These are phyloP conservation scores for Tonatia bakeri DNA, from an alignment of 2,113 vertebrate genomes.

Conservation along the genomic window DNA sequence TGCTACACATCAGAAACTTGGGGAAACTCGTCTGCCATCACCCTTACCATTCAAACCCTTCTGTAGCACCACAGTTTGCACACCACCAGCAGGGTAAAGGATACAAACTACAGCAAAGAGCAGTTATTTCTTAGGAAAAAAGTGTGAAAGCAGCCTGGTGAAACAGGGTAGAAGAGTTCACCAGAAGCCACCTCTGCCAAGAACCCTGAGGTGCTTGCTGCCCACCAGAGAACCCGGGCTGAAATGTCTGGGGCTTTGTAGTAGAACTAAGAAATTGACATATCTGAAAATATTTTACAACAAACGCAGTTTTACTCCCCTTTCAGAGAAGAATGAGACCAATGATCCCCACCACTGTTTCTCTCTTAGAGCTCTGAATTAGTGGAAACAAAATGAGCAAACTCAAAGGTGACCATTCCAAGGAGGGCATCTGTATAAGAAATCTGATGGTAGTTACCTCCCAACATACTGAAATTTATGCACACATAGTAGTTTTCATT, in stretches of 20 bases:
- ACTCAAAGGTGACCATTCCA: neutral
- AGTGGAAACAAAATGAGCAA: neutral
- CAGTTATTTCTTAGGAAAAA: neutral
- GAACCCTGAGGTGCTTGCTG: neutral
- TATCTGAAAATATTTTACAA: constrained; percentile 7
- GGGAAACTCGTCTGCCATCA: neutral
- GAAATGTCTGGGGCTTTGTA: neutral
- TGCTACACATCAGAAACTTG: neutral
- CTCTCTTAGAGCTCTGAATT: constrained; percentile 24
- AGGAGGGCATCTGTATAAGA: neutral
- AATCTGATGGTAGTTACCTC: neutral
- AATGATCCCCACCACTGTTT: neutral
- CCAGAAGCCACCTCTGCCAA: neutral
- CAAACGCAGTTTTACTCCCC: neutral
- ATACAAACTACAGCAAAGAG: neutral
- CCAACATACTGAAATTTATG: neutral
- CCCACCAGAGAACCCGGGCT: neutral
- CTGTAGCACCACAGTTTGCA: neutral
- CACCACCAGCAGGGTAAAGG: neutral
- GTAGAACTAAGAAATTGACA: neutral
- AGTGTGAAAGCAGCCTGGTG: neutral
- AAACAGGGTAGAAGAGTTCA: neutral
- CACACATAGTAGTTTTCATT: neutral
- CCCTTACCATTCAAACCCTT: neutral
- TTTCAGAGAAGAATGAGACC: neutral